Evolutionary conservation across 2,113 vertebrate species (phyloP).

Genomic region (Ptilonorhynchus violaceus): DNA sequence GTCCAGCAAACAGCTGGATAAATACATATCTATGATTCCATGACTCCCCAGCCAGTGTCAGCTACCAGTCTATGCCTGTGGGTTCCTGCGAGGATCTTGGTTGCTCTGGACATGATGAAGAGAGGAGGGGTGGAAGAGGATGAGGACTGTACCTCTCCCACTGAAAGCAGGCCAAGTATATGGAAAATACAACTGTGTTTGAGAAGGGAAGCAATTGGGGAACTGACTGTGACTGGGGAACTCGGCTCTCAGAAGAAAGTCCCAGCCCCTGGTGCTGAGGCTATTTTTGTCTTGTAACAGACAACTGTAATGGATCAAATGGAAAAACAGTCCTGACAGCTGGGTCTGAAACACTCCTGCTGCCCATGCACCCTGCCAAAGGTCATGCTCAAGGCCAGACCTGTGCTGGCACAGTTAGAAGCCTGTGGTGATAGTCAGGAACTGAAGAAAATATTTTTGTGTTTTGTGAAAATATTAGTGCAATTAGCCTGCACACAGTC

Average conservation of each 20-base stretch:
- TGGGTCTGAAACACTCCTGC: background rate
- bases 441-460: background rate
- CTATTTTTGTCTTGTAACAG: conserved; percentile 25
- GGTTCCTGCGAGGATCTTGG: background rate
- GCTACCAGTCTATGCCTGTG: background rate
- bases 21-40: background rate
- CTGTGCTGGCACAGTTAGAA: background rate
- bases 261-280: background rate
- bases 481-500: background rate
- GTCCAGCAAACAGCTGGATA: background rate
- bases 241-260: background rate
- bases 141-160: background rate
- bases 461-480: background rate
- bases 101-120: background rate
- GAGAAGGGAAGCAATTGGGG: background rate
- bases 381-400: background rate
- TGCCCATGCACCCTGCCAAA: background rate
- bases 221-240: background rate
- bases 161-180: background rate
- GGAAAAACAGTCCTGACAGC: background rate
- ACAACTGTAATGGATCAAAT: background rate
- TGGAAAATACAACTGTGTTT: background rate
- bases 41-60: fast-evolving
- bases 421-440: background rate
- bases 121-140: background rate